Percentiles rank a stretch among this genome's conserved stretches.
phyloP scores from a whole-genome alignment of 2,888 invertebrate species.

The Melanostoma scalare region DNA sequence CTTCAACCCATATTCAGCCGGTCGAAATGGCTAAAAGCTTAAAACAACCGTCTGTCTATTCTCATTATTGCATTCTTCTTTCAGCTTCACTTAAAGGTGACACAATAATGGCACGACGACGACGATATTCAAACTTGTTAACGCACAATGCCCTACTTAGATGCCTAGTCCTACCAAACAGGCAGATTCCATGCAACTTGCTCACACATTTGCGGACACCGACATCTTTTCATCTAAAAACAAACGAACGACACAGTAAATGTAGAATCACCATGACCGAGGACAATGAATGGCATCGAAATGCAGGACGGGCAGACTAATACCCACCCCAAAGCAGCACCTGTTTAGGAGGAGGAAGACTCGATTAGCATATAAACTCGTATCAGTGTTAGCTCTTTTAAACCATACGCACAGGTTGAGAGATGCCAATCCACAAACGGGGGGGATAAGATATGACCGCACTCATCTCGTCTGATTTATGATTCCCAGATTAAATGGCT shows the following conservation, averaged over 20 bases:
- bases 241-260: constrained; percentile 6
- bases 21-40: no score
- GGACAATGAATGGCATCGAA: constrained; percentile 41
- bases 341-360: constrained; percentile 34
- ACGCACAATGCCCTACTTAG: constrained; percentile 47
- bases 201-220: not conserved
- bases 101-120: constrained; percentile 39
- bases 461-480: constrained; percentile 62
- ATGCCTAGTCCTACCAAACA: constrained; percentile 17
- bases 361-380: not conserved
- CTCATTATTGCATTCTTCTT: constrained; percentile 10
- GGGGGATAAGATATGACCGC: constrained; percentile 34
- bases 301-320: constrained; percentile 30
- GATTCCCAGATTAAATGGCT: constrained; percentile 48
- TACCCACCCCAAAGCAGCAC: constrained; percentile 43
- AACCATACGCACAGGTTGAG: constrained; percentile 22
- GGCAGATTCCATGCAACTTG: constrained; percentile 5
- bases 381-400: not conserved
- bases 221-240: constrained; percentile 10
- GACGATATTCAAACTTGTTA: constrained; percentile 42
- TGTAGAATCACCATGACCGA: constrained; percentile 18
- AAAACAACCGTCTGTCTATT: not conserved
- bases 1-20: no score
- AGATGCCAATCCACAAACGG: constrained; percentile 33
- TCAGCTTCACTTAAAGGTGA: constrained; percentile 12